These are phyloP conservation scores for Cyprinodon variegatus DNA, from an alignment of 2,113 vertebrate species.

Conservation along the genomic window DNA sequence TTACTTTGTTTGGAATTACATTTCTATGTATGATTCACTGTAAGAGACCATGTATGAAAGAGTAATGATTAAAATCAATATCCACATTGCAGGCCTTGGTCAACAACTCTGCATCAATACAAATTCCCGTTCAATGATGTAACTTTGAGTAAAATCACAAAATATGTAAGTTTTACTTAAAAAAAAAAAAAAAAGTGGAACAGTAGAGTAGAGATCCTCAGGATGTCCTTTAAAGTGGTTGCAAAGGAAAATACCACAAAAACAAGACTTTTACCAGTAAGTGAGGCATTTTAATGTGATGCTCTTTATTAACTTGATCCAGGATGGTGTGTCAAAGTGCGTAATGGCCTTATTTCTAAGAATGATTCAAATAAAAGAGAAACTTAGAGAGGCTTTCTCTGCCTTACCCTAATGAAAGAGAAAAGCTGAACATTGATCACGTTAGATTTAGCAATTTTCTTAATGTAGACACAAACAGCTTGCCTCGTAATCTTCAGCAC, in stretches of 20 bases:
- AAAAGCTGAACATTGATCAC: slow-evolving; percentile 7
- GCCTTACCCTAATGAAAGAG: background rate
- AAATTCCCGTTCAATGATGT: too few species aligned
- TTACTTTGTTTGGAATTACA: too few species aligned
- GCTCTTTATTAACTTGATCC: background rate
- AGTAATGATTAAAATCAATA: too few species aligned
- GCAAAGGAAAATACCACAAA: background rate
- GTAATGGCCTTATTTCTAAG: background rate
- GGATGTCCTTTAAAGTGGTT: background rate
- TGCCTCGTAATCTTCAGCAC: slow-evolving; percentile 21
- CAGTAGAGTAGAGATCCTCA: background rate
- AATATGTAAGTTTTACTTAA: too few species aligned
- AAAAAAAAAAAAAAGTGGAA: too few species aligned
- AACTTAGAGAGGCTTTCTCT: background rate
- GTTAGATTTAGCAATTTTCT: slow-evolving; percentile 37
- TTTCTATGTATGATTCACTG: too few species aligned
- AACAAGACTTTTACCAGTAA: background rate
- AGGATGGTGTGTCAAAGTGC: background rate
- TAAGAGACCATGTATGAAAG: too few species aligned
- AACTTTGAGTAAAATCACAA: too few species aligned
- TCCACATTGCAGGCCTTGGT: too few species aligned
- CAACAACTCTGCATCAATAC: too few species aligned
- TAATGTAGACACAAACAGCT: slow-evolving; percentile 8
- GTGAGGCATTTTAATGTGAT: background rate
- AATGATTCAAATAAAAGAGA: background rate